Percentiles rank a stretch among this genome's conserved stretches.
These are phyloP conservation scores for Coendou prehensilis DNA, from an alignment of 2,797 vertebrate genomes.

Conservation along the genomic window DNA sequence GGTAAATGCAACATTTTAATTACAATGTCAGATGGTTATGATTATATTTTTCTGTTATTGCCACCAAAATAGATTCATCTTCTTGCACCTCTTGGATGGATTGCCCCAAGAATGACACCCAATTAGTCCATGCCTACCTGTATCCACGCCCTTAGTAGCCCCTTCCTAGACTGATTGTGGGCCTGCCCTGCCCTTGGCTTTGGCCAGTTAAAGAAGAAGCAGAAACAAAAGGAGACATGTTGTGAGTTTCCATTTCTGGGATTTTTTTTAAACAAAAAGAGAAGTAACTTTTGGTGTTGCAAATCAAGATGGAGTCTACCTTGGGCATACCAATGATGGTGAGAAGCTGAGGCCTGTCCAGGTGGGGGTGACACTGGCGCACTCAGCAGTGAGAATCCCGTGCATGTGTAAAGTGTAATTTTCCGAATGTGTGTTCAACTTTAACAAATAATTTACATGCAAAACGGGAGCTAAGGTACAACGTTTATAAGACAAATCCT, in stretches of 20 bases:
- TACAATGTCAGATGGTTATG: neutral
- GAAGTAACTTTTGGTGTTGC: neutral
- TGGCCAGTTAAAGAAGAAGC: neutral
- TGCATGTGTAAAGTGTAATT: neutral
- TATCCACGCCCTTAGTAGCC: accelerated
- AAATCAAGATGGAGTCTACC: neutral
- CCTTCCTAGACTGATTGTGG: neutral
- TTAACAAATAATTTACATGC: neutral
- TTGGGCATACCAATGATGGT: neutral
- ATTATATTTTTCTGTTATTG: neutral
- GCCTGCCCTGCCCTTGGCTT: neutral
- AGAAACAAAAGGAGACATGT: neutral
- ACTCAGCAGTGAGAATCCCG: neutral
- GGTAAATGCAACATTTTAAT: neutral
- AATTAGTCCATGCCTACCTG: neutral
- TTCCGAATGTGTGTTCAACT: neutral
- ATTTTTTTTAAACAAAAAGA: neutral
- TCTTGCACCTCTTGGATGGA: neutral
- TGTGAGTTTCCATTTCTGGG: neutral
- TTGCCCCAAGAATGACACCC: neutral
- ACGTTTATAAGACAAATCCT: neutral
- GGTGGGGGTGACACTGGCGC: neutral
- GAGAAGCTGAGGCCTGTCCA: neutral
- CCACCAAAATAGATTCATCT: neutral
- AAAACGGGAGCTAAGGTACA: neutral